A percentile compares a stretch with the other conserved stretches of the same genome.
phyloP scores from a whole-genome alignment of 2,797 vertebrate species.

The Dallia pectoralis region DNA sequence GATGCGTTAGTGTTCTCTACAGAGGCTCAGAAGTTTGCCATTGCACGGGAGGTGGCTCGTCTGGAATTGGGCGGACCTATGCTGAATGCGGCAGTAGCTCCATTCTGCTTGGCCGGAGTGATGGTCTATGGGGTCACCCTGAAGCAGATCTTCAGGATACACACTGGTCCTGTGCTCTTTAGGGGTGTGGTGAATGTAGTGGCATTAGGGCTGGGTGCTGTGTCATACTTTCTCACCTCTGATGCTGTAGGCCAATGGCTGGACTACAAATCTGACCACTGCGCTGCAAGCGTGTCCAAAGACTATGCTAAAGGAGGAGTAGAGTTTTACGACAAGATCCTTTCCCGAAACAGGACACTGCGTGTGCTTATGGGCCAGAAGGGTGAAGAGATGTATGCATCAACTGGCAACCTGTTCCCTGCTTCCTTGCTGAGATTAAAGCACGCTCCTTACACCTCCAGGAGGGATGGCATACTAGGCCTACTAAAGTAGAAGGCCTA shows the following conservation, averaged over 20 bases:
- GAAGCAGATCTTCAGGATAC: conserved; percentile 82
- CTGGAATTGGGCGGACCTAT: conserved; percentile 73
- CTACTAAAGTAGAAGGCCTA: conserved; percentile 70
- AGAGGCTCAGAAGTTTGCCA: conserved; percentile 85
- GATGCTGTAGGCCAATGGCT: conserved; percentile 79
- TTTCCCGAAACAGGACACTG: conserved; percentile 81
- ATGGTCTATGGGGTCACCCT: conserved; percentile 75
- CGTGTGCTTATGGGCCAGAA: conserved; percentile 82
- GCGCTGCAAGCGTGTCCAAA: conserved; percentile 75
- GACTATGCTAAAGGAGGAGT: conserved; percentile 84
- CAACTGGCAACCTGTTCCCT: conserved; percentile 87
- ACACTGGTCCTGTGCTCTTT: conserved; percentile 66
- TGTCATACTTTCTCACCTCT: conserved; percentile 74
- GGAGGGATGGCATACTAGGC: conserved; percentile 78
- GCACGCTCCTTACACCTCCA: conserved; percentile 85
- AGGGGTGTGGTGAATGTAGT: conserved; percentile 72
- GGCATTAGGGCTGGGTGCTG: conserved; percentile 68
- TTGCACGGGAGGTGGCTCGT: conserved; percentile 84
- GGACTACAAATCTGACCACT: conserved; percentile 81
- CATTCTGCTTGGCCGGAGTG: conserved; percentile 78
- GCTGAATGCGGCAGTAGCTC: conserved; percentile 75
- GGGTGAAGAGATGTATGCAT: conserved; percentile 80
- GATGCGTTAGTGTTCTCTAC: conserved; percentile 80
- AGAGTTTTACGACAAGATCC: conserved; percentile 91
- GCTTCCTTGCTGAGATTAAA: conserved; percentile 80